These are phyloP conservation scores for Eupithecia centaureata DNA, from an alignment of 2,888 invertebrate species.

Conservation along the genomic window DNA sequence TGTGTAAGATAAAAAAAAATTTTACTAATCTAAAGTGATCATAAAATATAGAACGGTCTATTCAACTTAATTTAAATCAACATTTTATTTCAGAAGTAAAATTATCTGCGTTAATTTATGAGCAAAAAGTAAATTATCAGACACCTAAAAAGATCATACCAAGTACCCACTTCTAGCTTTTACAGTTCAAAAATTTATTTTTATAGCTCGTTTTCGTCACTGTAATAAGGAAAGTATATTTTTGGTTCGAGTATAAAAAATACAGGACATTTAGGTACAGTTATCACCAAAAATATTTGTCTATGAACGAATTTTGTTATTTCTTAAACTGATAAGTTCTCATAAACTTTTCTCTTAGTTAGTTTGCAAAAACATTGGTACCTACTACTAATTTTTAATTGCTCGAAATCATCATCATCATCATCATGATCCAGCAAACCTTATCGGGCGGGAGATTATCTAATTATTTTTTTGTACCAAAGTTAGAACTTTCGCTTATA, in stretches of 20 bases:
- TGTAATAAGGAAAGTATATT: slow-evolving; percentile 3
- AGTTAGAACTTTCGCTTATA: too few species aligned
- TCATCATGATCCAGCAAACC: too few species aligned
- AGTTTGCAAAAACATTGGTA: too few species aligned
- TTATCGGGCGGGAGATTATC: too few species aligned
- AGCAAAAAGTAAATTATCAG: not conserved
- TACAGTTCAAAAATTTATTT: not conserved
- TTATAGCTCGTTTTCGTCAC: not conserved
- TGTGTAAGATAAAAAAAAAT: too few species aligned
- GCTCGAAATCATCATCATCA: too few species aligned
- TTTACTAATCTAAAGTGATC: too few species aligned
- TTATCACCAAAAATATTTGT: not conserved
- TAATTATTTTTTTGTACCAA: too few species aligned
- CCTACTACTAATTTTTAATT: too few species aligned
- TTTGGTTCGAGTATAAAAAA: not conserved
- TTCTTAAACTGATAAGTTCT: too few species aligned
- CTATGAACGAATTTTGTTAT: too few species aligned
- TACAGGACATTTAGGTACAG: slow-evolving; percentile 1
- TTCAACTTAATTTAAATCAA: not conserved
- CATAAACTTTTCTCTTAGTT: too few species aligned
- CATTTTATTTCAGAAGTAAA: not conserved
- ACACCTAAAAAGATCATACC: not conserved
- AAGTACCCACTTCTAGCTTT: not conserved
- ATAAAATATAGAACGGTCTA: not conserved
- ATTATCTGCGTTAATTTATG: not conserved